Conservation (phyloP, 2,797 vertebrate genomes). For the Echiichthys vipera region DNA sequence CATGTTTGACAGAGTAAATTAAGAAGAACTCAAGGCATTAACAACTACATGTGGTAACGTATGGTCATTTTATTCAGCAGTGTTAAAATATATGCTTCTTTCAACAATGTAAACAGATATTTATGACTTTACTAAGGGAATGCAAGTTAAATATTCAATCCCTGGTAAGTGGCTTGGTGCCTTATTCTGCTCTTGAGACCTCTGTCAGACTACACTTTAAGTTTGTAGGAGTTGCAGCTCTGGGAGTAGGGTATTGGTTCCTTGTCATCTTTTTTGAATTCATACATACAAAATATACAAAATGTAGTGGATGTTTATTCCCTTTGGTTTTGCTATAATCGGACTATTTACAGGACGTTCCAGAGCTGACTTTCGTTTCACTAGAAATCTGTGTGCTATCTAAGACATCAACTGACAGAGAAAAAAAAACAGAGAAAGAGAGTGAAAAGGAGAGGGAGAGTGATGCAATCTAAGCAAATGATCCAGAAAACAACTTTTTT, state of each 20-base stretch:
- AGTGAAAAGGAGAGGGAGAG: slow-evolving; percentile 19
- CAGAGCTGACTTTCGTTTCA: slow-evolving; percentile 24
- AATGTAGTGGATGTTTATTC: slow-evolving; percentile 15
- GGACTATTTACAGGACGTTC: slow-evolving; percentile 35
- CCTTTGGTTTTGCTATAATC: slow-evolving; percentile 11
- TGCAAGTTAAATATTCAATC: slow-evolving; percentile 29
- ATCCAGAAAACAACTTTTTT: slow-evolving; percentile 64
- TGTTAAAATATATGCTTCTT: not conserved
- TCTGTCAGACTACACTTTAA: slow-evolving; percentile 16
- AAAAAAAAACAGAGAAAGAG: slow-evolving; percentile 5
- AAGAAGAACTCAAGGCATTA: slow-evolving; percentile 46
- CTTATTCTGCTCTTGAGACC: slow-evolving; percentile 20
- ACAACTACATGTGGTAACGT: slow-evolving; percentile 8
- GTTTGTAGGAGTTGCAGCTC: slow-evolving; percentile 11
- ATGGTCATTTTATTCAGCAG: slow-evolving; percentile 19
- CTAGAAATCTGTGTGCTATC: slow-evolving; percentile 33
- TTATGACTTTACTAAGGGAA: not conserved
- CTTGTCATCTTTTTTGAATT: slow-evolving; percentile 7
- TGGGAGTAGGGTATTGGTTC: not conserved
- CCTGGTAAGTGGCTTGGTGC: slow-evolving; percentile 13
- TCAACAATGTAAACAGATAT: not conserved
- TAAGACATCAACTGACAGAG: slow-evolving; percentile 31
- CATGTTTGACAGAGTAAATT: slow-evolving; percentile 55
- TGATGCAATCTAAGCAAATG: slow-evolving; percentile 60
- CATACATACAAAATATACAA: slow-evolving; percentile 10